Evolutionary conservation across 2,888 invertebrate species (phyloP), one percentile per base, ranked within the genome.

Genomic region (Leistus spinibarbis): DNA sequence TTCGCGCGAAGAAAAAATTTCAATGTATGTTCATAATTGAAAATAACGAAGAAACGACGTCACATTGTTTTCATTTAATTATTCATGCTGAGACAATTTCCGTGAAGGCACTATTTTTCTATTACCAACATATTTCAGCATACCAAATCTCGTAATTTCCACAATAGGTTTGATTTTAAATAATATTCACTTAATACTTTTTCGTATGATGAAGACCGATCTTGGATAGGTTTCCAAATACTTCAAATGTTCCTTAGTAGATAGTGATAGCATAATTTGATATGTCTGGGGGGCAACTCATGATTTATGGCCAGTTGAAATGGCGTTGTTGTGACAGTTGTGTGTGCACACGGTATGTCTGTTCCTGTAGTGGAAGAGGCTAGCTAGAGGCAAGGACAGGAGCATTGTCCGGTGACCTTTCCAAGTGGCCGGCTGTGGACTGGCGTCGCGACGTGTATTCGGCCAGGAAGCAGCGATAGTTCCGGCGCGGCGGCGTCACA

Each of bases 61-160:
- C 40, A 70, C 60, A 70, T 63, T 70, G 70, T 70, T 70, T 70
- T 70, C 70, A 63, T 70, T 70, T 70, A 70, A 70, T 70, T 70
- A 70, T 70, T 70, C 70, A 69, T 40, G 40, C 7, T 40, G 40
- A 40, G 10, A 40, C 40, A 40, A 40, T 68, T 22, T 24, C 68
- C 23, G 68, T 68, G 56, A 68, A 24, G 54, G 56, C 54, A 68
- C 56, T 68, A 68, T 68, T 68, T 68, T 68, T 68, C 54, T 68
- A 68, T 68, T 68, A 68, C n/a, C n/a, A n/a, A n/a, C n/a, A n/a
- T n/a, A n/a, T n/a, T n/a, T n/a, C n/a, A n/a, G n/a, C n/a, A n/a
- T n/a, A n/a, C n/a, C n/a, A n/a, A n/a, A n/a, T n/a, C n/a, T n/a
- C n/a, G n/a, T n/a, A n/a, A n/a, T 40, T 40, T 40, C 40, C 40